Conservation (phyloP, 2,888 invertebrate species). For the Caenorhabditis virilis region DNA sequence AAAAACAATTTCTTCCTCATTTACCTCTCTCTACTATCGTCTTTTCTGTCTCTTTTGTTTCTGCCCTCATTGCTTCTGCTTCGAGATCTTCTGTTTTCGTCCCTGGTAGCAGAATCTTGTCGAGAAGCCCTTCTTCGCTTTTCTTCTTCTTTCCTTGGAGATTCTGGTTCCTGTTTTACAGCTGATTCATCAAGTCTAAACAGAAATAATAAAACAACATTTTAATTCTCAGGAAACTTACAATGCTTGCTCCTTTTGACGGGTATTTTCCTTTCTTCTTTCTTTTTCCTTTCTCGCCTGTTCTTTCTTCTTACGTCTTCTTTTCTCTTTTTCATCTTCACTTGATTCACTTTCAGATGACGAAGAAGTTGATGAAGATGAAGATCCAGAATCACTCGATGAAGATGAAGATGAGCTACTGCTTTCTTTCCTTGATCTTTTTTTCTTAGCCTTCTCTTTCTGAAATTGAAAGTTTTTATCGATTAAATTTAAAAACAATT, state of each 20-base stretch:
- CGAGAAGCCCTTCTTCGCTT: neutral
- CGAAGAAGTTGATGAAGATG: slow-evolving; percentile 19
- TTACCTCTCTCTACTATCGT: neutral
- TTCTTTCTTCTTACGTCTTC: slow-evolving; percentile 8
- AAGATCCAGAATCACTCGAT: slow-evolving; percentile 16
- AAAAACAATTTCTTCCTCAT: neutral
- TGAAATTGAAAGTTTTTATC: slow-evolving; percentile 14
- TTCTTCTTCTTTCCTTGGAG: slow-evolving; percentile 12
- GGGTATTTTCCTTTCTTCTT: slow-evolving; percentile 15
- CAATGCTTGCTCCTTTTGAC: slow-evolving; percentile 16
- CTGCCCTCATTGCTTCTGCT: neutral
- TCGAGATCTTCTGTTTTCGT: neutral
- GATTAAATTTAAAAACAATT: neutral
- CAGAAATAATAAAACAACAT: neutral
- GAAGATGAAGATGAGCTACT: slow-evolving; percentile 19
- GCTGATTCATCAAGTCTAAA: slow-evolving; percentile 9
- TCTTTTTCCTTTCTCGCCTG: slow-evolving; percentile 25
- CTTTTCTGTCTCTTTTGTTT: neutral
- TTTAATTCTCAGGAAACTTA: slow-evolving; percentile 1
- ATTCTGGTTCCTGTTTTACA: slow-evolving; percentile 15
- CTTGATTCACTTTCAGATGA: slow-evolving; percentile 18
- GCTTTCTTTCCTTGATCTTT: slow-evolving; percentile 7
- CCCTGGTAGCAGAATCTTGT: neutral
- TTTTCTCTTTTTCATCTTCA: slow-evolving; percentile 34
- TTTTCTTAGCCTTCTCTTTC: slow-evolving; percentile 28